A percentile compares a stretch with the other conserved stretches of the same genome.
Evolutionary conservation across 2,113 vertebrate genomes (phyloP).

Genomic region (Hipposideros armiger): DNA sequence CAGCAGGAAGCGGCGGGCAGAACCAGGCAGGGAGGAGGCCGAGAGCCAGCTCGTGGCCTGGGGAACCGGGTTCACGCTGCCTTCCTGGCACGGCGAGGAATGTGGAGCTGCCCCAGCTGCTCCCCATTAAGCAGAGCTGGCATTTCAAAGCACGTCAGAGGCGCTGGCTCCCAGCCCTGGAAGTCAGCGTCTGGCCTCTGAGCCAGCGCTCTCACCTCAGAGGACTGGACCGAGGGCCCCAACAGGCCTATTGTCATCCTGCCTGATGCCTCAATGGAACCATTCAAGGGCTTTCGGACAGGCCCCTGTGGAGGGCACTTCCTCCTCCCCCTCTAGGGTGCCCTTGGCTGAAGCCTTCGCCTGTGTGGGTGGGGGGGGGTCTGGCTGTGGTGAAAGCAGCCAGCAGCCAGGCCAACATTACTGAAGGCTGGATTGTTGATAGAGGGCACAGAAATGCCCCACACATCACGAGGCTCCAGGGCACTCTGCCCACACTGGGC

Average conservation of each 20-base stretch:
- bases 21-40: not conserved
- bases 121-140: conserved; percentile 85
- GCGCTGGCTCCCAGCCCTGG: conserved; percentile 78
- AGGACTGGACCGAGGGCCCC: conserved; percentile 14
- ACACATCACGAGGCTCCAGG: conserved; percentile 17
- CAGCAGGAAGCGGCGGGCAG: not conserved
- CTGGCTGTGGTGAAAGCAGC: conserved; percentile 63
- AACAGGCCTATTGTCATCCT: conserved; percentile 54
- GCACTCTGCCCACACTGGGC: not conserved
- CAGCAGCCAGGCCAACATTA: conserved; percentile 14
- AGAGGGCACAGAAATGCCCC: conserved; percentile 52
- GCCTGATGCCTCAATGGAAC: conserved; percentile 68
- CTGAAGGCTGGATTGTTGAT: conserved; percentile 62
- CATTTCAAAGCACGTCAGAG: conserved; percentile 85
- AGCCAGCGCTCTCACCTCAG: conserved; percentile 76
- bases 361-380: conserved; percentile 57
- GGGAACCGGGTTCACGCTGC: not conserved
- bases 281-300: conserved; percentile 65
- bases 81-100: conserved; percentile 36
- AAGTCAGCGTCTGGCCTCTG: conserved; percentile 71
- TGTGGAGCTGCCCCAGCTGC: conserved; percentile 79
- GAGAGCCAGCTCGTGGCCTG: not conserved
- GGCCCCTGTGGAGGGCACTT: conserved; percentile 63
- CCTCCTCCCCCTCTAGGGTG: conserved; percentile 58
- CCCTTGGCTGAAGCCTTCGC: not conserved